phyloP scores from a whole-genome alignment of 2,888 invertebrate genomes.

The Magallana nippona region DNA sequence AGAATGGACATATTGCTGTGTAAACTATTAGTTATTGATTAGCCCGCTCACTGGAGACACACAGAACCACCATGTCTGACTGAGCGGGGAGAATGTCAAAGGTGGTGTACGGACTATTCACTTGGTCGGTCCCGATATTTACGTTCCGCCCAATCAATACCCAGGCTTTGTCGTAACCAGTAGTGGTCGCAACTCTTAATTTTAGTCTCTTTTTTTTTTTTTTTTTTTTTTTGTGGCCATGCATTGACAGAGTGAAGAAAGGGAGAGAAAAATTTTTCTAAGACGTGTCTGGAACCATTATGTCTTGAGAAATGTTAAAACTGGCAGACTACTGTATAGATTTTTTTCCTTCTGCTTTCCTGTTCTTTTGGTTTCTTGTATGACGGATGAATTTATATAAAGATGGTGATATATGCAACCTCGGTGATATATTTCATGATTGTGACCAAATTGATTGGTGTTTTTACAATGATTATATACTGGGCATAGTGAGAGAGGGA shows the following conservation, averaged over 20 bases:
- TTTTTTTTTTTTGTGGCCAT: not conserved
- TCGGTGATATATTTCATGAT: conserved; percentile 17
- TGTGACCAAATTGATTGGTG: conserved; percentile 30
- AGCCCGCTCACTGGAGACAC: not conserved
- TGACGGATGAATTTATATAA: conserved; percentile 27
- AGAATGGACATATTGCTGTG: conserved; percentile 26
- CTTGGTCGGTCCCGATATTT: conserved; percentile 5
- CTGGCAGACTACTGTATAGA: conserved; percentile 8
- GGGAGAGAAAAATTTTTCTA: not conserved
- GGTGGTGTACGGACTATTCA: not conserved
- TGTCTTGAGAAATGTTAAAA: not conserved
- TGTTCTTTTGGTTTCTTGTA: conserved; percentile 10
- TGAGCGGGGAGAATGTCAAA: conserved; percentile 21
- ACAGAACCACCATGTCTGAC: conserved; percentile 17
- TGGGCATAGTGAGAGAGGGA: not conserved
- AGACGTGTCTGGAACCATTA: conserved; percentile 3
- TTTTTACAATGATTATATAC: conserved; percentile 10
- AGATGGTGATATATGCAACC: conserved; percentile 30
- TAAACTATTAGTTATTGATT: conserved; percentile 33
- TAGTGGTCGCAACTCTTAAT: conserved; percentile 27
- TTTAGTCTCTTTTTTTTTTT: not conserved
- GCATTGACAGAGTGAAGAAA: not conserved
- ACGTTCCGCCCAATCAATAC: conserved; percentile 19
- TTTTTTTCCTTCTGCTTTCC: not conserved
- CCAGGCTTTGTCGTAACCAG: conserved; percentile 1